A percentile compares a stretch with the other conserved stretches of the same genome.
These are phyloP conservation scores for Plebejus melissa DNA, from an alignment of 2,888 invertebrate genomes.

Conservation along the genomic window DNA sequence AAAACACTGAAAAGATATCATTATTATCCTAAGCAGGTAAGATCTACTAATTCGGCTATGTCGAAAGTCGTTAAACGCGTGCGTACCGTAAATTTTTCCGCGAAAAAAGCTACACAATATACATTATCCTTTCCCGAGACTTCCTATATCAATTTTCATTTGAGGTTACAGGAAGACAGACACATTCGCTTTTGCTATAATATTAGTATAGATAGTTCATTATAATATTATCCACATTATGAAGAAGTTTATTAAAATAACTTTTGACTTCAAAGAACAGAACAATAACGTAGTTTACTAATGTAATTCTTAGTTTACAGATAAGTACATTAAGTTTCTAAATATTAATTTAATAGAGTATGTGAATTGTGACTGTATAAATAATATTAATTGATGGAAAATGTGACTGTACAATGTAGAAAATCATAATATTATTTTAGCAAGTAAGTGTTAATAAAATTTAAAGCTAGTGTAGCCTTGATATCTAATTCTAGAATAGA, in stretches of 20 bases:
- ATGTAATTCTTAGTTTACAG: neutral
- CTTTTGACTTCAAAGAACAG: neutral
- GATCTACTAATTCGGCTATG: too few relatives aligned
- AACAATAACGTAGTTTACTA: neutral
- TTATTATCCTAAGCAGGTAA: too few relatives aligned
- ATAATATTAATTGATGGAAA: neutral
- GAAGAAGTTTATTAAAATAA: neutral
- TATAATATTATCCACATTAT: neutral
- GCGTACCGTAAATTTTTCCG: too few relatives aligned
- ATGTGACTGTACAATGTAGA: neutral
- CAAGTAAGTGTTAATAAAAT: neutral
- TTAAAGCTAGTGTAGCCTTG: neutral
- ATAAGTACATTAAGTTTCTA: neutral
- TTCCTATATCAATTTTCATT: too few relatives aligned
- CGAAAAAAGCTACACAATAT: too few relatives aligned
- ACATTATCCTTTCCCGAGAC: too few relatives aligned
- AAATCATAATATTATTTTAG: neutral
- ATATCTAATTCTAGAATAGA: constrained; percentile 14
- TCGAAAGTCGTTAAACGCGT: too few relatives aligned
- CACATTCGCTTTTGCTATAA: too few relatives aligned
- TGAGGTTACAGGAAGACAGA: too few relatives aligned
- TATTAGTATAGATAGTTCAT: neutral
- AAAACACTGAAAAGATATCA: neutral
- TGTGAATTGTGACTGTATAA: neutral
- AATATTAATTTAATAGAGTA: neutral